Evolutionary conservation across 2,888 invertebrate species (phyloP).

Genomic region (Disparrhopalites patrizii): DNA sequence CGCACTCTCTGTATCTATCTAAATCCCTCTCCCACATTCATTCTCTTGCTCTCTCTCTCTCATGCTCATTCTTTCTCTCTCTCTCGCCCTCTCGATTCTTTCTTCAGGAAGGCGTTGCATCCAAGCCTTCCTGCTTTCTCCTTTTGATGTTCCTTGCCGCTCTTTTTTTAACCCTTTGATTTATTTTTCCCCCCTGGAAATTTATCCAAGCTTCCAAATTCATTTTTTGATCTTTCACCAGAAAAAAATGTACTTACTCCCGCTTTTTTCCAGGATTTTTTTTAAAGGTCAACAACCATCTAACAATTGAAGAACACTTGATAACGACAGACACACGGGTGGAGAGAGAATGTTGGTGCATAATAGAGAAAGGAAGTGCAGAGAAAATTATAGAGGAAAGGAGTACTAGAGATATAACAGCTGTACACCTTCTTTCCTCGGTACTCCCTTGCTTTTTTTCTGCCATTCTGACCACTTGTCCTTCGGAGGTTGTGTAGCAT

Average conservation of each 20-base stretch:
- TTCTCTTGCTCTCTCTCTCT: constrained; percentile 1
- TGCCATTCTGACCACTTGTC: not conserved
- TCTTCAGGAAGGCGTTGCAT: not conserved
- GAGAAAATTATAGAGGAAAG: not conserved
- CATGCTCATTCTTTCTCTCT: not conserved
- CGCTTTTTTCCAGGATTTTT: not conserved
- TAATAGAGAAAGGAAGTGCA: not conserved
- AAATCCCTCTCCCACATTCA: not conserved
- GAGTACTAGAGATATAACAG: too few species aligned
- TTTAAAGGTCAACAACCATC: too few species aligned
- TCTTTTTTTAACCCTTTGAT: not conserved
- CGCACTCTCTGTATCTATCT: not conserved
- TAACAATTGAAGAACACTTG: too few species aligned
- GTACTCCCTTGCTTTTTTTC: not conserved
- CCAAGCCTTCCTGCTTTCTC: not conserved
- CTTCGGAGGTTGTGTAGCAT: not conserved
- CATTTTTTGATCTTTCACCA: too few species aligned
- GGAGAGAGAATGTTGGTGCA: too few species aligned
- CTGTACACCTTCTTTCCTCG: not conserved
- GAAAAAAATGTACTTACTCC: too few species aligned
- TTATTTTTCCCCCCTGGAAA: not conserved
- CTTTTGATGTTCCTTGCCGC: not conserved
- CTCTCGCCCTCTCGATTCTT: not conserved
- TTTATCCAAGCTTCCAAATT: too few species aligned
- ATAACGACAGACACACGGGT: too few species aligned